Percentiles rank a stretch among this genome's conserved stretches.
Conservation (phyloP, 2,797 vertebrate genomes). For the Pempheris klunzingeri region DNA sequence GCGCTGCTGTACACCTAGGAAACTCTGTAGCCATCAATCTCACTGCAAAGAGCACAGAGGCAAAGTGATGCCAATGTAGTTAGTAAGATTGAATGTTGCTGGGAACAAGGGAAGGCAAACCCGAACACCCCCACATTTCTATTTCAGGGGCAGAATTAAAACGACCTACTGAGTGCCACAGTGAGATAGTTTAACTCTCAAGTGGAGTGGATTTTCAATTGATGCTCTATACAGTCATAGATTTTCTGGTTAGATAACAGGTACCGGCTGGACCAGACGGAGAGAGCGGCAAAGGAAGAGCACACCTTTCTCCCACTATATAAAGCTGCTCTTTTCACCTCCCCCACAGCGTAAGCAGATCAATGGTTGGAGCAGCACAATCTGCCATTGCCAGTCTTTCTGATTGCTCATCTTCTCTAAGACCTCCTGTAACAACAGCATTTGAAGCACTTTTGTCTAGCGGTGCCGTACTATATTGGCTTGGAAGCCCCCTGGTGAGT, state of each 20-base stretch:
- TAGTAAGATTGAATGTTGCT: constrained; percentile 63
- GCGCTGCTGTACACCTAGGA: constrained; percentile 42
- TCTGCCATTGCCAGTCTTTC: constrained; percentile 27
- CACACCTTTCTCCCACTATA: constrained; percentile 35
- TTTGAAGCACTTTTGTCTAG: constrained; percentile 40
- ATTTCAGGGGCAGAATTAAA: constrained; percentile 72
- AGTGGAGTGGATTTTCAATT: constrained; percentile 58
- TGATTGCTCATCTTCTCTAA: constrained; percentile 51
- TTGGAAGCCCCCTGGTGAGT: constrained; percentile 29
- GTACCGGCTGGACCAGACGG: constrained; percentile 17
- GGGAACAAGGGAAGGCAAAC: constrained; percentile 42
- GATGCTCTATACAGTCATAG: constrained; percentile 49
- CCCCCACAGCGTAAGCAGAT: constrained; percentile 43
- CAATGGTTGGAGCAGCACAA: constrained; percentile 41
- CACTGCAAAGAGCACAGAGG: constrained; percentile 42
- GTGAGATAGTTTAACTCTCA: constrained; percentile 54
- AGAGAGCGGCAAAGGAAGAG: constrained; percentile 36
- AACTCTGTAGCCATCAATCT: constrained; percentile 64
- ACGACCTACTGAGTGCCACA: constrained; percentile 32
- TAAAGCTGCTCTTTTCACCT: constrained; percentile 42
- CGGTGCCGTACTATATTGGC: constrained; percentile 21
- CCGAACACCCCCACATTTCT: constrained; percentile 61
- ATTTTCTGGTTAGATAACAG: constrained; percentile 57
- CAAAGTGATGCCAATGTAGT: constrained; percentile 57
- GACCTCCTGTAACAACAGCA: constrained; percentile 29